phyloP scores from a whole-genome alignment of 2,797 vertebrate genomes.

The Arvicola amphibius region DNA sequence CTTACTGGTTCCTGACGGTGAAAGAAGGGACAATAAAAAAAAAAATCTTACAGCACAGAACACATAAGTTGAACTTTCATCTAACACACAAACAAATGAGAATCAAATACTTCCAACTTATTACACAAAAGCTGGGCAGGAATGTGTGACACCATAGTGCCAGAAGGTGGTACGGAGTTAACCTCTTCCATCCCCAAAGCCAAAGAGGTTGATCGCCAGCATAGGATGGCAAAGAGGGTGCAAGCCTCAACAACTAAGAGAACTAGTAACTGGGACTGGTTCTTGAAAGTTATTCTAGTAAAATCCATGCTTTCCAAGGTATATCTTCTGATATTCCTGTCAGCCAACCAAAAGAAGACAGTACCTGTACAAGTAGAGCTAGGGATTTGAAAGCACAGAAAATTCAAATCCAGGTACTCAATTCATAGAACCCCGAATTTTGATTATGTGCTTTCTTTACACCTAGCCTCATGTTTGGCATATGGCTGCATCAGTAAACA shows the following conservation, averaged over 20 bases:
- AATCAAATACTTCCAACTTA: neutral
- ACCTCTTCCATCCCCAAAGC: slow-evolving; percentile 17
- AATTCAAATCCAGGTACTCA: slow-evolving; percentile 1
- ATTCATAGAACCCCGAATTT: neutral
- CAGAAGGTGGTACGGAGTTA: neutral
- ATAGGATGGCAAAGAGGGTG: neutral
- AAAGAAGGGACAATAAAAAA: neutral
- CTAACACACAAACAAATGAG: neutral
- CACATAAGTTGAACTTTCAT: neutral
- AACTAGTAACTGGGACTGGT: neutral
- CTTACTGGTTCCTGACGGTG: neutral
- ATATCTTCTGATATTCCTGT: neutral
- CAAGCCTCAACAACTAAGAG: neutral
- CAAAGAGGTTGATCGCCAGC: neutral
- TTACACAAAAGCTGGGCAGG: slow-evolving; percentile 18
- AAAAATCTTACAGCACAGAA: neutral
- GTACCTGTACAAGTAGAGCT: neutral
- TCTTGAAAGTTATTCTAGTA: slow-evolving; percentile 30
- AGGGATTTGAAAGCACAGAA: slow-evolving; percentile 25
- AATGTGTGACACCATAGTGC: neutral
- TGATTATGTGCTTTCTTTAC: neutral
- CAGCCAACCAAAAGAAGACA: slow-evolving; percentile 1
- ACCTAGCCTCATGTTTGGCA: neutral
- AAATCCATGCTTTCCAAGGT: neutral
- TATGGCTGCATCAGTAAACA: neutral